Evolutionary conservation across 2,888 invertebrate genomes (phyloP).

Genomic region (Tenthredo scrophulariae): DNA sequence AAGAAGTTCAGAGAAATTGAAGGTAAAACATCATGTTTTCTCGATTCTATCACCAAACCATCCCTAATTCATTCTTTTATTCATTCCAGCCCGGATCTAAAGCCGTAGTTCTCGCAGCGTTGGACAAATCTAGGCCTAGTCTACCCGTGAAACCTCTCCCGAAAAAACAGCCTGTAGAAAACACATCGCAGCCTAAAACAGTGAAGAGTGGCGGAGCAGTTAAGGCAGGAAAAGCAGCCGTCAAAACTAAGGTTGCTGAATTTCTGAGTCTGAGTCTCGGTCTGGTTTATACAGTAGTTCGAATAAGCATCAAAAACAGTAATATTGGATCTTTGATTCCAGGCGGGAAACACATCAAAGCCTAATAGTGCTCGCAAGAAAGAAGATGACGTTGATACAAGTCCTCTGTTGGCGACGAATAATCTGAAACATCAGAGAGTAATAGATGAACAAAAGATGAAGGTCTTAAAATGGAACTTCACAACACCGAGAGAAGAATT

Average conservation of each 20-base stretch:
- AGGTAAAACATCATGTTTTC: conserved; percentile 79
- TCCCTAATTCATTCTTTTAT: conserved; percentile 54
- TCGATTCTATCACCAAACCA: background rate
- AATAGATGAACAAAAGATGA: conserved; percentile 96
- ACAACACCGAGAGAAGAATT: conserved; percentile 96
- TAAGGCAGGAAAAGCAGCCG: conserved; percentile 78
- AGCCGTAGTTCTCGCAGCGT: conserved; percentile 86
- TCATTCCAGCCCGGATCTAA: conserved; percentile 85
- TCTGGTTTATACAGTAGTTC: background rate
- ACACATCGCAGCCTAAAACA: conserved; percentile 78
- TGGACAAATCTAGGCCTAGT: conserved; percentile 92
- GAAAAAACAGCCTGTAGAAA: conserved; percentile 81
- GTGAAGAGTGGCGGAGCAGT: conserved; percentile 81
- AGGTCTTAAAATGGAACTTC: conserved; percentile 97
- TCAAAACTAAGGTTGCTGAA: conserved; percentile 80
- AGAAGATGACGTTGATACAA: conserved; percentile 90
- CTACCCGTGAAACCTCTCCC: conserved; percentile 90
- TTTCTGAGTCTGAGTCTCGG: background rate
- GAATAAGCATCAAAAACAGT: background rate
- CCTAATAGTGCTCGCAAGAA: conserved; percentile 83
- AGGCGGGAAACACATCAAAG: conserved; percentile 65
- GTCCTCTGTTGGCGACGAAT: conserved; percentile 88
- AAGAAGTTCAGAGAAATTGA: conserved; percentile 88
- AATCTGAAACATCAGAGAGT: conserved; percentile 95
- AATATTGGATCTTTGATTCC: background rate